Percentiles rank a stretch among this genome's conserved stretches.
Conservation (phyloP, 1,140 invertebrate species). For the Apocrypta bakeri region DNA sequence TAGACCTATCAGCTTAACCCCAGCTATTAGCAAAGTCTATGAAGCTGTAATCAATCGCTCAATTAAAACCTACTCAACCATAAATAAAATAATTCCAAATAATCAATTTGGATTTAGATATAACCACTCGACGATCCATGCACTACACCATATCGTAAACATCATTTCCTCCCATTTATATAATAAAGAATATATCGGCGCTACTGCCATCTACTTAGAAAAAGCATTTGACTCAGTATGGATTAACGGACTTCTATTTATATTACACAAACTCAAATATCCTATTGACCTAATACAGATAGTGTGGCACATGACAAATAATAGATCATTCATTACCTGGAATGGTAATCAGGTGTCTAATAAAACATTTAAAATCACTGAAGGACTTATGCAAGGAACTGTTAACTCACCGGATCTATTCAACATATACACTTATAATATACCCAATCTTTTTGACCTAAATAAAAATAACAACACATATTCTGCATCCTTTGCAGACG, state of each 20-base stretch:
- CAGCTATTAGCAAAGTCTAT: slow-evolving; percentile 58
- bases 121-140: slow-evolving; percentile 50
- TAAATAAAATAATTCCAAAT: slow-evolving; percentile 55
- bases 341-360: neutral
- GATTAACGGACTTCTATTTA: slow-evolving; percentile 22
- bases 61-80: slow-evolving; percentile 13
- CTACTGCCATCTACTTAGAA: neutral
- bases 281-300: neutral
- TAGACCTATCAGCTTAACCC: slow-evolving; percentile 63
- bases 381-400: slow-evolving; percentile 38
- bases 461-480: neutral
- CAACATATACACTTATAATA: neutral
- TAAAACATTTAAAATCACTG: neutral
- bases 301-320: neutral
- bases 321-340: slow-evolving; percentile 8
- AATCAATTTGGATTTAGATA: slow-evolving; percentile 50
- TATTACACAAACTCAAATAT: slow-evolving; percentile 41
- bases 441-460: neutral
- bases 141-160: slow-evolving; percentile 25
- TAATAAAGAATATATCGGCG: neutral
- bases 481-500: slow-evolving; percentile 7
- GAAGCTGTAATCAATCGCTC: slow-evolving; percentile 31
- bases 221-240: neutral
- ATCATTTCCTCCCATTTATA: neutral
- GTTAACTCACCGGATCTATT: slow-evolving; percentile 15